phyloP scores from a whole-genome alignment of 2,113 vertebrate species.

The Proteles cristata region DNA sequence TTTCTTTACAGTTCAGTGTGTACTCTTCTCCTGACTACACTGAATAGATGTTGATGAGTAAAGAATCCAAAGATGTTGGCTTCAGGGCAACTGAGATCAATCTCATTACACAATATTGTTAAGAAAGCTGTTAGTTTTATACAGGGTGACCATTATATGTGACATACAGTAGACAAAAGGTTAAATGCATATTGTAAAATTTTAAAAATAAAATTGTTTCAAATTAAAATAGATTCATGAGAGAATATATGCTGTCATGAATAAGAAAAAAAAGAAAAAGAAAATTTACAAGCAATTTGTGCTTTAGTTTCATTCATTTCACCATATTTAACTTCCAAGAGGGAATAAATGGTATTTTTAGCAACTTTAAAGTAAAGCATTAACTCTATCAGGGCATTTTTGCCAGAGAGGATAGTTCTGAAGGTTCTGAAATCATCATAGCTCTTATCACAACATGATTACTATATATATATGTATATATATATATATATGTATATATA shows the following conservation, averaged over 20 bases:
- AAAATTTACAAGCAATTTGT: constrained; percentile 32
- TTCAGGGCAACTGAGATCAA: constrained; percentile 68
- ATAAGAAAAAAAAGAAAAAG: not conserved
- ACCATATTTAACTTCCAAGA: constrained; percentile 38
- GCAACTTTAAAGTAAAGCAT: constrained; percentile 32
- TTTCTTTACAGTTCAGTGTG: not conserved
- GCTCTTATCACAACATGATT: not conserved
- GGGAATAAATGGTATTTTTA: constrained; percentile 58
- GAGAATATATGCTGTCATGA: not conserved
- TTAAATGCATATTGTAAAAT: constrained; percentile 79
- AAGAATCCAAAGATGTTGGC: constrained; percentile 56
- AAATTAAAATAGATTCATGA: constrained; percentile 71
- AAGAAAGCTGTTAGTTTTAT: constrained; percentile 63
- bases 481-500: no score
- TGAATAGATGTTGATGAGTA: constrained; percentile 75
- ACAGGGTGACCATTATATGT: constrained; percentile 51
- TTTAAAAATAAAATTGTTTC: constrained; percentile 57
- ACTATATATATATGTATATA: no score
- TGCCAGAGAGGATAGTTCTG: not conserved
- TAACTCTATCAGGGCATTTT: constrained; percentile 13
- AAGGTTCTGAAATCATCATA: not conserved
- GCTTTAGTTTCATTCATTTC: constrained; percentile 56
- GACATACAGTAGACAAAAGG: constrained; percentile 66
- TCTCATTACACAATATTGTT: constrained; percentile 78
- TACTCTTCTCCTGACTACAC: not conserved